Conservation (phyloP, 2,797 vertebrate genomes). For the Anas flavirostris region DNA sequence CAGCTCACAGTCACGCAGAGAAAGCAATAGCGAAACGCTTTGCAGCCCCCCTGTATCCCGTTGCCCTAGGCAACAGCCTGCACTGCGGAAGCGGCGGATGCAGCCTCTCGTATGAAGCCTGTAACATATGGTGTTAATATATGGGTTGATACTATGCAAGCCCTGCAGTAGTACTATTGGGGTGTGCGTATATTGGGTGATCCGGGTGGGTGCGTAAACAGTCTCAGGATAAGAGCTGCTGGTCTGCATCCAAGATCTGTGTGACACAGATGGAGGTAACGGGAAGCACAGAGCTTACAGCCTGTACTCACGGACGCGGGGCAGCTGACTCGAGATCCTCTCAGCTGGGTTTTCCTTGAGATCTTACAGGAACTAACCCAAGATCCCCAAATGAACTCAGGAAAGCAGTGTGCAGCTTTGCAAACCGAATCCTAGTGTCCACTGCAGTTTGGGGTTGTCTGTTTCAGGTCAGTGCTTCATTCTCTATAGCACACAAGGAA, state of each 20-base stretch:
- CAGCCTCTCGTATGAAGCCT: neutral
- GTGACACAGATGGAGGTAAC: neutral
- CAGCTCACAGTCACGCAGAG: slow-evolving; percentile 11
- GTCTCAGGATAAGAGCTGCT: neutral
- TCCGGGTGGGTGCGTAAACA: neutral
- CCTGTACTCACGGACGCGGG: neutral
- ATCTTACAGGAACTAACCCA: neutral
- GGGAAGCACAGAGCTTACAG: neutral
- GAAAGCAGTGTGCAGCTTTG: neutral
- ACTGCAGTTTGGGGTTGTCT: neutral
- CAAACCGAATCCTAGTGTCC: neutral
- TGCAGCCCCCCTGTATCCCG: slow-evolving; percentile 11
- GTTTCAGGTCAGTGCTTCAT: neutral
- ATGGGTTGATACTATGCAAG: slow-evolving; percentile 13
- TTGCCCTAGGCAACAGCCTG: slow-evolving; percentile 68
- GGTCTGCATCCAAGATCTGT: neutral
- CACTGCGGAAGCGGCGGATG: neutral
- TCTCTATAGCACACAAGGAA: neutral
- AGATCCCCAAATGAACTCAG: neutral
- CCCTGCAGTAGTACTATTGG: neutral
- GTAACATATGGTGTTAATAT: slow-evolving; percentile 12
- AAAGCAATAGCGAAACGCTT: slow-evolving; percentile 11
- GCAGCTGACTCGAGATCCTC: neutral
- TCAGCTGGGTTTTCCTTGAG: slow-evolving; percentile 13
- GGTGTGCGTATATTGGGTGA: neutral